A percentile compares a stretch with the other conserved stretches of the same genome.
Conservation (phyloP, 2,113 vertebrate species). For the Neotoma lepida region DNA sequence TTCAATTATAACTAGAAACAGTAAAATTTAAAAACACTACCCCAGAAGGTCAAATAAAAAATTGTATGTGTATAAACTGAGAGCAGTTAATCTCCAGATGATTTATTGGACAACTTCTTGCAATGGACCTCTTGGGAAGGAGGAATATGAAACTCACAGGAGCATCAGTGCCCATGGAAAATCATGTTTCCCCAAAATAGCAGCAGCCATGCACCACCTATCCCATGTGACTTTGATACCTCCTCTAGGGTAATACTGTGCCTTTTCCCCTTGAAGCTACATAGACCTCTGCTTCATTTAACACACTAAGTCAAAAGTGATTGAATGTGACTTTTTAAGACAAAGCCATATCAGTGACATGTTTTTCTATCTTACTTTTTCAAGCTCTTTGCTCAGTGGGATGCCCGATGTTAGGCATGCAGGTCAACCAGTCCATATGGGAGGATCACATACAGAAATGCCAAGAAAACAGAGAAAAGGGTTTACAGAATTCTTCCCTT, state of each 20-base stretch:
- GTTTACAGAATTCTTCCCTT: background rate
- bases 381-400: background rate
- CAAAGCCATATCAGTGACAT: background rate
- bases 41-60: background rate
- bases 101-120: background rate
- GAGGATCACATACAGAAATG: background rate
- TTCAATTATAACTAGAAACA: conserved; percentile 17
- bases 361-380: background rate
- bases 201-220: background rate
- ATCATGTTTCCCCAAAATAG: background rate
- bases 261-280: background rate
- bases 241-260: background rate
- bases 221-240: background rate
- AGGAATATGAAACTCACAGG: background rate
- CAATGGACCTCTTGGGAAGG: background rate
- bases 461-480: background rate
- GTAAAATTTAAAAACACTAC: background rate
- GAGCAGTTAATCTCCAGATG: background rate
- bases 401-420: background rate
- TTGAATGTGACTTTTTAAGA: background rate
- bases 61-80: background rate
- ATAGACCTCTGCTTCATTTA: background rate
- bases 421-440: background rate
- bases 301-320: background rate
- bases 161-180: background rate